A percentile compares a stretch with the other conserved stretches of the same genome.
phyloP scores from a whole-genome alignment of 1,140 invertebrate species.

The Aphis gossypii region DNA sequence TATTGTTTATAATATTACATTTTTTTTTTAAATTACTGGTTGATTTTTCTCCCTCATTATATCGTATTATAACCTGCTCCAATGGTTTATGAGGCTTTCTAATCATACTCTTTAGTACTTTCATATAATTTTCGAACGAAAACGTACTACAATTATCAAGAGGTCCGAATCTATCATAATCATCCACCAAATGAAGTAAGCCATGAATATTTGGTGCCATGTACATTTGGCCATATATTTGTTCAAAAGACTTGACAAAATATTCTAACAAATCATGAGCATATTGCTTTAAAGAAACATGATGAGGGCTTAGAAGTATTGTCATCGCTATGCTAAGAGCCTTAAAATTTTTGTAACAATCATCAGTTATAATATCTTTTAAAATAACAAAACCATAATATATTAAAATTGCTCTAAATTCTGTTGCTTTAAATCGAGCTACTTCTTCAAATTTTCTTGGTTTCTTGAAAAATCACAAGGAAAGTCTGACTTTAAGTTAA shows the following conservation, averaged over 20 bases:
- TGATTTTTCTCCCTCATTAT: not conserved
- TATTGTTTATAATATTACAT: not conserved
- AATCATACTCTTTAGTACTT: not conserved
- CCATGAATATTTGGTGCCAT: slow-evolving; percentile 15
- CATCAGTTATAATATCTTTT: not conserved
- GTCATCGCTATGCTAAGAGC: slow-evolving; percentile 63
- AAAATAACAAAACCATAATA: slow-evolving; percentile 64
- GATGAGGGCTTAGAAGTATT: slow-evolving; percentile 60
- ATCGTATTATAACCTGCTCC: not conserved
- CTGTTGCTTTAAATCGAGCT: slow-evolving; percentile 63
- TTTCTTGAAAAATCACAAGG: slow-evolving; percentile 16
- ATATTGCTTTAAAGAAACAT: not conserved
- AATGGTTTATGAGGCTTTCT: not conserved
- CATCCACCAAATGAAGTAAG: not conserved
- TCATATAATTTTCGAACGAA: not conserved
- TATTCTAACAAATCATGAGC: not conserved
- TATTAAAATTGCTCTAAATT: slow-evolving; percentile 64
- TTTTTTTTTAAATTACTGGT: not conserved
- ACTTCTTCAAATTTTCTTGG: not conserved
- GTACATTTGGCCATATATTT: not conserved
- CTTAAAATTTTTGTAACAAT: slow-evolving; percentile 63
- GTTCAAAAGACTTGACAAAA: not conserved
- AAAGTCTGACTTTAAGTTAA: slow-evolving; percentile 41
- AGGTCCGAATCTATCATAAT: not conserved
- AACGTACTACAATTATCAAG: not conserved